Percentiles rank a stretch among this genome's conserved stretches.
Conservation (phyloP, 1,140 invertebrate genomes). For the Drosophila truncata region DNA sequence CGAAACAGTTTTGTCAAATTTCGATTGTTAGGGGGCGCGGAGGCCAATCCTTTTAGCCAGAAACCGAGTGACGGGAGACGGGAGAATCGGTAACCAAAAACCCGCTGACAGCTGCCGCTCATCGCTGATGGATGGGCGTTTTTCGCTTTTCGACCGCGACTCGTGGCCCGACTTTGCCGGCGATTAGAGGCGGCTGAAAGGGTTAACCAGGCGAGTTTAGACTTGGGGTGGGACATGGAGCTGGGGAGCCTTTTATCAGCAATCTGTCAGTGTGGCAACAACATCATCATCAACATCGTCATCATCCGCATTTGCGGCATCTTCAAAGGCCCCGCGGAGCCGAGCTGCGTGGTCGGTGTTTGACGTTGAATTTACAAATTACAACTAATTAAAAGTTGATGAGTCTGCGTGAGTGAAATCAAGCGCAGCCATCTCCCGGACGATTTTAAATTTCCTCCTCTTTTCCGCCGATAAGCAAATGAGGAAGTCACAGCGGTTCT, state of each 20-base stretch:
- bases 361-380: conserved; percentile 84
- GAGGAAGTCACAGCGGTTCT: conserved; percentile 72
- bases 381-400: conserved; percentile 84
- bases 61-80: background rate
- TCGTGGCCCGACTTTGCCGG: conserved; percentile 51
- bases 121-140: conserved; percentile 70
- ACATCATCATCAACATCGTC: conserved; percentile 50
- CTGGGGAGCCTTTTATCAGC: conserved; percentile 62
- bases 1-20: conserved; percentile 60
- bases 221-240: background rate
- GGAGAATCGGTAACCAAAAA: background rate
- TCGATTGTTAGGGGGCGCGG: conserved; percentile 42
- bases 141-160: conserved; percentile 47
- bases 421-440: conserved; percentile 51
- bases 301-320: conserved; percentile 47
- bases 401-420: conserved; percentile 82
- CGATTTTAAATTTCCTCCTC: conserved; percentile 23
- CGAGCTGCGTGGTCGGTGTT: conserved; percentile 57
- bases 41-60: conserved; percentile 53
- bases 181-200: conserved; percentile 50
- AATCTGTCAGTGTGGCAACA: conserved; percentile 74
- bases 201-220: conserved; percentile 29
- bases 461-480: conserved; percentile 67
- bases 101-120: conserved; percentile 66
- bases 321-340: conserved; percentile 60